Evolutionary conservation across 2,797 vertebrate species (phyloP).

Genomic region (Synanceia verrucosa): DNA sequence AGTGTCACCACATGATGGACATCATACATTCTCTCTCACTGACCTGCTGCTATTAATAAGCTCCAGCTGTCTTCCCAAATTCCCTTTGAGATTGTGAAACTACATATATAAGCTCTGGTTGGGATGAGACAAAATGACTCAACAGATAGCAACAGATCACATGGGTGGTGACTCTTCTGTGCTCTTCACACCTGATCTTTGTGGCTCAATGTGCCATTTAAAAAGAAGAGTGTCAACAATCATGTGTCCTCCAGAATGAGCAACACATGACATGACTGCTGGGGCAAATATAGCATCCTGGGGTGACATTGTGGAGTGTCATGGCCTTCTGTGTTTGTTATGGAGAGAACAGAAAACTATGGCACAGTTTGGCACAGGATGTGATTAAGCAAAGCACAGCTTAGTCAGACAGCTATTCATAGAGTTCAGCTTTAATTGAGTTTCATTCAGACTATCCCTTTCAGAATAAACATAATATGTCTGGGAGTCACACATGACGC

Average conservation of each 20-base stretch:
- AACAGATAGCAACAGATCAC: background rate
- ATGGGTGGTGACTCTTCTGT: background rate
- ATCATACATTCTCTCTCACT: slow-evolving; percentile 31
- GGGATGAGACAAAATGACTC: background rate
- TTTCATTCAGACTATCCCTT: slow-evolving; percentile 35
- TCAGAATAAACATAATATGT: slow-evolving; percentile 30
- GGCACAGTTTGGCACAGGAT: slow-evolving; percentile 16
- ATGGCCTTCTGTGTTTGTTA: slow-evolving; percentile 32
- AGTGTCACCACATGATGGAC: slow-evolving; percentile 33
- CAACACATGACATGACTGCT: too few relatives aligned
- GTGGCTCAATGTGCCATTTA: background rate
- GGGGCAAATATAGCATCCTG: slow-evolving; percentile 44
- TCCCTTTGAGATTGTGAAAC: slow-evolving; percentile 36
- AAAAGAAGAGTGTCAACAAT: slow-evolving; percentile 22
- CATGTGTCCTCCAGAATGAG: slow-evolving; percentile 34
- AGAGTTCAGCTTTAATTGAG: slow-evolving; percentile 66
- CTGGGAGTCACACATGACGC: slow-evolving; percentile 23
- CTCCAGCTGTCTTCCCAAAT: slow-evolving; percentile 72
- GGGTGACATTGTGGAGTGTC: slow-evolving; percentile 31
- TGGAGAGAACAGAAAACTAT: slow-evolving; percentile 46
- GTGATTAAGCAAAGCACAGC: slow-evolving; percentile 62
- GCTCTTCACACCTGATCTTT: background rate
- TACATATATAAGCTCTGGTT: slow-evolving; percentile 12
- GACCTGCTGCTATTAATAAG: slow-evolving; percentile 69
- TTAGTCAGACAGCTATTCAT: slow-evolving; percentile 68